phyloP scores from a whole-genome alignment of 2,888 invertebrate genomes.

The Agriotes lineatus region DNA sequence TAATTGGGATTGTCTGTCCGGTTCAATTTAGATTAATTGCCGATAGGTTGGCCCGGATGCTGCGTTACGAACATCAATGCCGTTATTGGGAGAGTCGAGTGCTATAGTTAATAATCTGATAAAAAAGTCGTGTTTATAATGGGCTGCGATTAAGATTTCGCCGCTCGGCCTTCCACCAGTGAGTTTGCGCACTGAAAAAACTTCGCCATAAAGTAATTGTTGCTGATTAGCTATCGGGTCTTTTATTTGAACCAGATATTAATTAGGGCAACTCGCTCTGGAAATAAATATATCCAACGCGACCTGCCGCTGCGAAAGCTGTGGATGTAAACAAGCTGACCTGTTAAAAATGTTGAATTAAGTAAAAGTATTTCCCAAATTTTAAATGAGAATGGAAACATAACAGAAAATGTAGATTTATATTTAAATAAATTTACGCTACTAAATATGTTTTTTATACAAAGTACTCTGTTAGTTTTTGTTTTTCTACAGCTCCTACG shows the following conservation, averaged over 20 bases:
- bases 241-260: background rate
- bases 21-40: conserved; percentile 65
- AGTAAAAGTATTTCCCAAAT: no score
- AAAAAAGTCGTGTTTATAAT: conserved; percentile 50
- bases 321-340: no score
- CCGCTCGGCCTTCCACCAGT: background rate
- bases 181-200: background rate
- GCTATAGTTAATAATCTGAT: conserved; percentile 47
- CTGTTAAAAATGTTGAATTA: no score
- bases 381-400: no score
- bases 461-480: no score
- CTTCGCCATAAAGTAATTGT: conserved; percentile 17
- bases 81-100: conserved; percentile 41
- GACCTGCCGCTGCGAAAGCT: no score
- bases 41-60: conserved; percentile 56
- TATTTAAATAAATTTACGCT: no score
- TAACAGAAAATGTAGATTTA: no score
- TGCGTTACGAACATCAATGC: conserved; percentile 41
- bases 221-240: conserved; percentile 13
- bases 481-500: no score
- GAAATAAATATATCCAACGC: no score
- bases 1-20: conserved; percentile 62
- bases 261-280: no score
- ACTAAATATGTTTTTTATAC: no score
- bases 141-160: conserved; percentile 47